These are phyloP conservation scores for Diarsia brunnea DNA, from an alignment of 2,888 invertebrate species.

Conservation along the genomic window DNA sequence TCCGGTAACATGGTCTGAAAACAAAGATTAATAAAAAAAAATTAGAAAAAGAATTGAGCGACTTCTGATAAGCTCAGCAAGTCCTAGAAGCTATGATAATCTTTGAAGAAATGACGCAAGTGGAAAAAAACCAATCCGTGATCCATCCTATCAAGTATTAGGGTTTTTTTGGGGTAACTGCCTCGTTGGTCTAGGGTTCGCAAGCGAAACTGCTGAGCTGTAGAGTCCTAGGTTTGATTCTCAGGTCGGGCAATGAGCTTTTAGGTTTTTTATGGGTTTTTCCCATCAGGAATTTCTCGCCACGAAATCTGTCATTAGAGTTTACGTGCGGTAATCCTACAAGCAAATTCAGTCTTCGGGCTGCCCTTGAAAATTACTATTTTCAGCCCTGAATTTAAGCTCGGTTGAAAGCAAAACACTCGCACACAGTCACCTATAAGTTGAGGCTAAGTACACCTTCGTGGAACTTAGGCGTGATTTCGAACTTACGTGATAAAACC, in stretches of 20 bases:
- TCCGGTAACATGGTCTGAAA: slow-evolving; percentile 96
- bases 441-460: too few species aligned
- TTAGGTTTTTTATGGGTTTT: too few species aligned
- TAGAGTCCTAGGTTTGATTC: too few species aligned
- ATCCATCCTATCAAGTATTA: background rate
- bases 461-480: background rate
- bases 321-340: too few species aligned
- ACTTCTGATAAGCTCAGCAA: background rate
- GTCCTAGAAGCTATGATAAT: background rate
- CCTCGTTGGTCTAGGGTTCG: too few species aligned
- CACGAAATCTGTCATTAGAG: too few species aligned
- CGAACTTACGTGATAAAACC: slow-evolving; percentile 94
- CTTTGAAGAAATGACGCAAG: background rate
- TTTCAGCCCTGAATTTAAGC: background rate
- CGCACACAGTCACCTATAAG: too few species aligned
- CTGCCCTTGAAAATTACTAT: background rate
- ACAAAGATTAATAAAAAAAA: too few species aligned
- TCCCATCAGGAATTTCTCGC: too few species aligned
- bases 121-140: background rate
- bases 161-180: background rate
- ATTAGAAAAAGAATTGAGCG: background rate
- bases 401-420: background rate
- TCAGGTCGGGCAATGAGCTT: too few species aligned
- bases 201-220: too few species aligned
- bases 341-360: background rate